Percentiles rank a stretch among this genome's conserved stretches.
Conservation (phyloP, 2,888 invertebrate species). For the Cephus pygmeus region DNA sequence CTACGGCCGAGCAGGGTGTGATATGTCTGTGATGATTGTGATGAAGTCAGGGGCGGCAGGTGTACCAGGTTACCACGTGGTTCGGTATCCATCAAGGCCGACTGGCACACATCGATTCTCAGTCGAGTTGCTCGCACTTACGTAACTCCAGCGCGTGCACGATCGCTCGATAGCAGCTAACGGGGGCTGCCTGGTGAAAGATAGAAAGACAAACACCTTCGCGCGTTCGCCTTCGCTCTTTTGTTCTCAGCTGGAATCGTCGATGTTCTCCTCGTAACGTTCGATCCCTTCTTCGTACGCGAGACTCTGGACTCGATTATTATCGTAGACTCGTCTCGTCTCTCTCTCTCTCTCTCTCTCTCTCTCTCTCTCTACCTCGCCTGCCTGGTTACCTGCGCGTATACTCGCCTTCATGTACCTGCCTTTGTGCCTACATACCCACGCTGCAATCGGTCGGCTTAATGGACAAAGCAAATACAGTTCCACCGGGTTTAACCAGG, state of each 20-base stretch:
- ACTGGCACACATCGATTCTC: neutral
- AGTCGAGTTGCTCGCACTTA: neutral
- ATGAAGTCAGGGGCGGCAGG: neutral
- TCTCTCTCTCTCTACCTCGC: slow-evolving; percentile 15
- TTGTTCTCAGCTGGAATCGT: neutral
- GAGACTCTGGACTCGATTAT: neutral
- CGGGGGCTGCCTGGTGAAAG: neutral
- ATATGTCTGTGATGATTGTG: neutral
- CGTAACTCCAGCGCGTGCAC: neutral
- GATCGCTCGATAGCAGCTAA: neutral
- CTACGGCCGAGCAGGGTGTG: neutral
- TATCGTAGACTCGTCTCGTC: slow-evolving; percentile 5
- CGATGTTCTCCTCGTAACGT: neutral
- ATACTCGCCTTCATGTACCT: neutral
- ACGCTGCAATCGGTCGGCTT: neutral
- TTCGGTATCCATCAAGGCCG: neutral
- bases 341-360: slow-evolving; percentile 15
- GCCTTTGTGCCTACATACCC: neutral
- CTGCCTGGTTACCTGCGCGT: slow-evolving; percentile 19
- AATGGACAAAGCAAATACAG: neutral
- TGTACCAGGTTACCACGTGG: neutral
- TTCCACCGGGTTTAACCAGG: neutral
- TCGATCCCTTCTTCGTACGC: neutral
- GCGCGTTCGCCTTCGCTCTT: neutral
- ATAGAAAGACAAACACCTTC: neutral